A percentile compares a stretch with the other conserved stretches of the same genome.
Evolutionary conservation across 2,888 invertebrate species (phyloP).

Genomic region (Siphlonurus alternatus): DNA sequence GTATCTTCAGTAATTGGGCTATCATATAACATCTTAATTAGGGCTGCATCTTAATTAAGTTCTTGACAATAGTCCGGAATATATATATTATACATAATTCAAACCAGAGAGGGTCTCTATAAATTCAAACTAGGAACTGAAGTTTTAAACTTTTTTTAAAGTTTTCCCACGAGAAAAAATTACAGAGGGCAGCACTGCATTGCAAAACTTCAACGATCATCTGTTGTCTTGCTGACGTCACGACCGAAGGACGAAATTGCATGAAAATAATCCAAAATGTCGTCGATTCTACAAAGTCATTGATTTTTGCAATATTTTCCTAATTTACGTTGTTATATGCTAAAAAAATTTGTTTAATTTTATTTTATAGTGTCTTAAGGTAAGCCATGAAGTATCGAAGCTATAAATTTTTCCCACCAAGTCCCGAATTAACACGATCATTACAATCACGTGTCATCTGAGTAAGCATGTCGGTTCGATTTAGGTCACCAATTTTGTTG

Average conservation of each 20-base stretch:
- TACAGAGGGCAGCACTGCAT: not conserved
- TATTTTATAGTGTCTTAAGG: not conserved
- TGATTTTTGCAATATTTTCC: not conserved
- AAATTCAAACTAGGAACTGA: too few relatives aligned
- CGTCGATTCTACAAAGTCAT: not conserved
- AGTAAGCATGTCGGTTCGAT: not conserved
- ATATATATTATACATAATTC: too few relatives aligned
- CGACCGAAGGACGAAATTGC: not conserved
- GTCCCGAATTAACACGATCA: not conserved
- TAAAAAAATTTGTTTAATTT: not conserved
- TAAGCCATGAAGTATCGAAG: not conserved
- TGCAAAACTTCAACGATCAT: not conserved
- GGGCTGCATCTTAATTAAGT: too few relatives aligned
- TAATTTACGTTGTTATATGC: not conserved
- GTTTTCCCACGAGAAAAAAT: not conserved
- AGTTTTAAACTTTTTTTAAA: not conserved
- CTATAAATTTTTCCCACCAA: too few relatives aligned
- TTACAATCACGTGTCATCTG: not conserved
- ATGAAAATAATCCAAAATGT: not conserved
- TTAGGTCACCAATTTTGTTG: not conserved
- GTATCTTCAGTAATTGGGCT: too few relatives aligned
- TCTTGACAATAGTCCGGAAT: too few relatives aligned
- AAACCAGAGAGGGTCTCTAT: too few relatives aligned
- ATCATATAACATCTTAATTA: too few relatives aligned
- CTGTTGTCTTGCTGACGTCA: not conserved